A percentile compares a stretch with the other conserved stretches of the same genome.
These are phyloP conservation scores for Hyles vespertilio DNA, from an alignment of 1,140 invertebrate genomes.

Conservation along the genomic window DNA sequence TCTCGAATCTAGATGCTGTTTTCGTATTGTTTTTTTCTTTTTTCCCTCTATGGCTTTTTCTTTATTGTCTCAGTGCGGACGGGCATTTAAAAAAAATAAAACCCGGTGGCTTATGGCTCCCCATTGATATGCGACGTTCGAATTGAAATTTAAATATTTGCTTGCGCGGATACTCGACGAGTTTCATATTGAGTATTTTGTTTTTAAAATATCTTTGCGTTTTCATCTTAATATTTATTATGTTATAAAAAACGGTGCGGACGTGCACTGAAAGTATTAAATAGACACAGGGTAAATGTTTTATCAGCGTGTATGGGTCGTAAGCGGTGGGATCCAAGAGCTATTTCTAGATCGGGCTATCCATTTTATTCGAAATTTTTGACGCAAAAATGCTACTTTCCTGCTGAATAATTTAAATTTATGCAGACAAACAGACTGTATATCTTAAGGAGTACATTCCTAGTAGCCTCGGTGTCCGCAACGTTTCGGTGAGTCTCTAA, in stretches of 20 bases:
- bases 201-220: conserved; percentile 56
- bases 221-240: conserved; percentile 68
- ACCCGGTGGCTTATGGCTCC: conserved; percentile 71
- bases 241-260: conserved; percentile 32
- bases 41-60: conserved; percentile 63
- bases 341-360: no score
- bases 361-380: no score
- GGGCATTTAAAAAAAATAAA: conserved; percentile 53
- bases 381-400: no score
- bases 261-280: no score
- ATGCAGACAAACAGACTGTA: no score
- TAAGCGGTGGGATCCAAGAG: no score
- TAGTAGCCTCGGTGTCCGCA: no score
- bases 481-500: no score
- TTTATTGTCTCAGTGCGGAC: conserved; percentile 69
- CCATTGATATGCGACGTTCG: conserved; percentile 74
- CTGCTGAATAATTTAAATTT: no score
- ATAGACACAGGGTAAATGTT: neutral
- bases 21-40: conserved; percentile 59
- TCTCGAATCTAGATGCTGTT: conserved; percentile 73
- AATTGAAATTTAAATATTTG: conserved; percentile 76
- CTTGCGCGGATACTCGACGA: conserved; percentile 52
- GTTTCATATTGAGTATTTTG: conserved; percentile 60
- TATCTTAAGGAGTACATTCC: no score
- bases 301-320: neutral